A percentile compares a stretch with the other conserved stretches of the same genome.
These are phyloP conservation scores for Sinocyclocheilus rhinocerous DNA, from an alignment of 2,113 vertebrate species.

Conservation along the genomic window DNA sequence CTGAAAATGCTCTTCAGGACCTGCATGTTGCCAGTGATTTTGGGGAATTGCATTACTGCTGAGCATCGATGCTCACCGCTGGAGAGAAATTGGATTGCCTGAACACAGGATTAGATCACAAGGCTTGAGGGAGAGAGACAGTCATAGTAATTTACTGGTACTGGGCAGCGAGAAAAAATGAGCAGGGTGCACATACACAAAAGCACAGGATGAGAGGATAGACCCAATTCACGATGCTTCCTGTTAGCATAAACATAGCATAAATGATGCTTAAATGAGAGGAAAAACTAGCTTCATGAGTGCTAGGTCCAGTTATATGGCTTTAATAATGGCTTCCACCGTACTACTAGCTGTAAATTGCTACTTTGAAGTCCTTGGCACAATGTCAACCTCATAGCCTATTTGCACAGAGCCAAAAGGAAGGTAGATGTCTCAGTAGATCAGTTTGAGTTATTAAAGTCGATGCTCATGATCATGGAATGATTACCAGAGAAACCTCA, in stretches of 20 bases:
- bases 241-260: not conserved
- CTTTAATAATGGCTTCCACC: not conserved
- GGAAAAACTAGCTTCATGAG: not conserved
- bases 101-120: constrained; percentile 49
- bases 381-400: not conserved
- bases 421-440: constrained; percentile 26
- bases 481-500: not conserved
- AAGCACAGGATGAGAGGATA: not conserved
- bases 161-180: constrained; percentile 1
- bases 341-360: constrained; percentile 2
- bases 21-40: constrained; percentile 30
- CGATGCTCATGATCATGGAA: not conserved
- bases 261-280: not conserved
- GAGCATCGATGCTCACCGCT: constrained; percentile 15
- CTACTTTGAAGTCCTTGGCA: constrained; percentile 5
- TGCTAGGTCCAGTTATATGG: not conserved
- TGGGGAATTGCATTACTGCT: constrained; percentile 43
- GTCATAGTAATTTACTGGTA: constrained; percentile 40
- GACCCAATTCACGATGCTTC: not conserved
- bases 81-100: constrained; percentile 53
- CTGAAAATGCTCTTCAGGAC: constrained; percentile 26
- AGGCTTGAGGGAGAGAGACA: constrained; percentile 36
- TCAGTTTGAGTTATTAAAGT: constrained; percentile 32
- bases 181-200: not conserved
- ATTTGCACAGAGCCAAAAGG: constrained; percentile 2